A percentile compares a stretch with the other conserved stretches of the same genome.
Evolutionary conservation across 2,113 vertebrate species (phyloP).

Genomic region (Pituophis catenifer): DNA sequence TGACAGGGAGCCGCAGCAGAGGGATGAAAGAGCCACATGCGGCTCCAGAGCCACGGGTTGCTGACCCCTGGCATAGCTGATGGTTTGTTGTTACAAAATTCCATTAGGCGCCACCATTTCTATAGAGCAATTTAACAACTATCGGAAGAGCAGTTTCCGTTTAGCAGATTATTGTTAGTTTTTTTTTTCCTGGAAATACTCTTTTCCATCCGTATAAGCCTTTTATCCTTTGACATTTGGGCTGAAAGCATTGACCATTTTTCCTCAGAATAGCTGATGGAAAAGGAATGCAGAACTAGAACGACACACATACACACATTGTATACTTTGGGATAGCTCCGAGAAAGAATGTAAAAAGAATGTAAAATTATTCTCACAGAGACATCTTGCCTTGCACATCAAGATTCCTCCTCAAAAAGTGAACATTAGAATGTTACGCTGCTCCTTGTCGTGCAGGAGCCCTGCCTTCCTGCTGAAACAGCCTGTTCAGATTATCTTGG

Average conservation of each 20-base stretch:
- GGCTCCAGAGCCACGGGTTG: too few species aligned
- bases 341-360: background rate
- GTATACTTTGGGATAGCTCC: background rate
- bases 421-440: background rate
- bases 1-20: too few species aligned
- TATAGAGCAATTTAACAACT: background rate
- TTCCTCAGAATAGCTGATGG: accelerated
- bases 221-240: background rate
- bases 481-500: background rate
- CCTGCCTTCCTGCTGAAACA: background rate
- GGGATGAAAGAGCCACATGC: too few species aligned
- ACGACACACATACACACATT: background rate
- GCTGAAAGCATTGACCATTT: background rate
- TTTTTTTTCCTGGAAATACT: slow-evolving; percentile 2
- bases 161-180: background rate
- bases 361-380: background rate
- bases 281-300: background rate
- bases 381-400: background rate
- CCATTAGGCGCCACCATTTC: background rate
- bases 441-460: background rate
- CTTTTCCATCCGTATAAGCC: background rate
- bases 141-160: background rate
- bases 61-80: background rate
- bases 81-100: background rate
- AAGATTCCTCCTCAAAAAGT: background rate